Percentiles rank a stretch among this genome's conserved stretches.
phyloP scores from a whole-genome alignment of 2,113 vertebrate genomes.

The Dromiciops gliroides region DNA sequence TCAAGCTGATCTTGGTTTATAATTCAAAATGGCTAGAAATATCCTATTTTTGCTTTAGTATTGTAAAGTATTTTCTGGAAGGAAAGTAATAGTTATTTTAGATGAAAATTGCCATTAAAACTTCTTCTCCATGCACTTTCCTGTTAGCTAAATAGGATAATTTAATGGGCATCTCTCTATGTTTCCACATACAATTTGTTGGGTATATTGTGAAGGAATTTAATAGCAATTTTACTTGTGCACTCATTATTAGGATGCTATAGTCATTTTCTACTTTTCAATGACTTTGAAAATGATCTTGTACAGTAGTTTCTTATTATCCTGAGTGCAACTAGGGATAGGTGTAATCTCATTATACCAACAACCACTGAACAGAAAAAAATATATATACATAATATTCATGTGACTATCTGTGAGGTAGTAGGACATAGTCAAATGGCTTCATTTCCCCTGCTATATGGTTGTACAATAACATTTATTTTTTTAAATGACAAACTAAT shows the following conservation, averaged over 20 bases:
- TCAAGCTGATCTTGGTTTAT: not conserved
- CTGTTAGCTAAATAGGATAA: conserved; percentile 60
- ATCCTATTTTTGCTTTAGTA: conserved; percentile 33
- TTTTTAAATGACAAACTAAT: conserved; percentile 73
- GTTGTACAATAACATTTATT: conserved; percentile 72
- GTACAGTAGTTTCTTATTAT: conserved; percentile 59
- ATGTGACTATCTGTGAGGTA: conserved; percentile 73
- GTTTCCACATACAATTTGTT: conserved; percentile 21
- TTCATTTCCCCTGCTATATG: conserved; percentile 74
- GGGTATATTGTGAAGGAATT: not conserved
- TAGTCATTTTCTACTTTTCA: conserved; percentile 70
- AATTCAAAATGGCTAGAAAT: conserved; percentile 26
- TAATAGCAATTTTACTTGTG: conserved; percentile 54
- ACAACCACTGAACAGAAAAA: conserved; percentile 59
- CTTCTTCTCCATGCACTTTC: conserved; percentile 27
- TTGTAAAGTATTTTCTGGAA: conserved; percentile 46
- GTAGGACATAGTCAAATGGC: conserved; percentile 65
- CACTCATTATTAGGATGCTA: conserved; percentile 43
- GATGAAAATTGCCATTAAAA: conserved; percentile 19
- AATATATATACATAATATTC: conserved; percentile 75
- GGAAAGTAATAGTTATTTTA: conserved; percentile 35
- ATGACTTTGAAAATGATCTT: conserved; percentile 74
- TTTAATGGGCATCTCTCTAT: not conserved
- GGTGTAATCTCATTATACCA: conserved; percentile 76
- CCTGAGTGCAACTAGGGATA: conserved; percentile 57